These are phyloP conservation scores for Serinus canaria DNA, from an alignment of 2,113 vertebrate species.

Conservation along the genomic window DNA sequence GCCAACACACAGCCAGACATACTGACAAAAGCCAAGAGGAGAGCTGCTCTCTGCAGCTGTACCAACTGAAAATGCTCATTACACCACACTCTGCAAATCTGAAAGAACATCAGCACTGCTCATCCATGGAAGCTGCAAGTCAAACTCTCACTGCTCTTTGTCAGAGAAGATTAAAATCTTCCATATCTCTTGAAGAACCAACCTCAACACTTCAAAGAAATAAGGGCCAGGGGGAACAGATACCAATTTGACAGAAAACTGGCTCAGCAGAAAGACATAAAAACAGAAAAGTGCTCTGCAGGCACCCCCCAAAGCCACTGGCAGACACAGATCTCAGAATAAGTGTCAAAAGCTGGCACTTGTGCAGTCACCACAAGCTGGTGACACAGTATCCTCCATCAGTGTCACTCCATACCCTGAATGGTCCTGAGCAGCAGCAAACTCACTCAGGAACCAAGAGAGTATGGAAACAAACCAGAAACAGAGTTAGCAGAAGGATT, in stretches of 20 bases:
- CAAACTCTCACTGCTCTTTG: not conserved
- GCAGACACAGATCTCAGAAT: not conserved
- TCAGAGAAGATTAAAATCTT: not conserved
- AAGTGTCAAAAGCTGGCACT: not conserved
- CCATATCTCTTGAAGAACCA: not conserved
- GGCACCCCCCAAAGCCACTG: not conserved
- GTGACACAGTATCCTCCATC: not conserved
- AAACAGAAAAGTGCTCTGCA: not conserved
- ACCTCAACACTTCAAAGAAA: not conserved
- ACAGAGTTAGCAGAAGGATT: not conserved
- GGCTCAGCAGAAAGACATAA: not conserved
- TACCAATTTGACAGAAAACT: not conserved
- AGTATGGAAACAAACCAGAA: not conserved
- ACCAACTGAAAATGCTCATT: not conserved
- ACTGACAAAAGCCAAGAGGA: not conserved
- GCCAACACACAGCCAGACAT: not conserved
- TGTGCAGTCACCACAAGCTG: fast-evolving
- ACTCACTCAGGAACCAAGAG: not conserved
- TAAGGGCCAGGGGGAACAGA: not conserved
- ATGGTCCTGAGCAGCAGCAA: not conserved
- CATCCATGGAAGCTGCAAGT: not conserved
- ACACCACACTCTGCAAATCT: not conserved
- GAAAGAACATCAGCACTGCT: not conserved
- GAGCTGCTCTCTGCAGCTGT: not conserved
- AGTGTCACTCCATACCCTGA: not conserved